Percentiles rank a stretch among this genome's conserved stretches.
These are phyloP conservation scores for Huso huso DNA, from an alignment of 2,797 vertebrate genomes.

Conservation along the genomic window DNA sequence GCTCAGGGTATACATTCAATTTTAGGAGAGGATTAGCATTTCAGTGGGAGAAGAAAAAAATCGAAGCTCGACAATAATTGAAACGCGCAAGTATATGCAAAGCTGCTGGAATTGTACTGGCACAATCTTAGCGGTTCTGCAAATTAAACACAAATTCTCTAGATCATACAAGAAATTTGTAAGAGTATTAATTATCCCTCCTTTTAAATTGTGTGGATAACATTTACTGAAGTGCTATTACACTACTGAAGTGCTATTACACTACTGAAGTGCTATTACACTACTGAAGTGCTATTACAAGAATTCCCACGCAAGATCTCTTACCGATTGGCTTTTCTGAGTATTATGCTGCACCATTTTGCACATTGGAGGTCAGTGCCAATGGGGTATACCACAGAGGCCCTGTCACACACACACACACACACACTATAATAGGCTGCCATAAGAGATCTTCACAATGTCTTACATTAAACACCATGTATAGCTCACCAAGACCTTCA, in stretches of 20 bases:
- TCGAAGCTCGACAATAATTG: neutral
- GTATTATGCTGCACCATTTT: neutral
- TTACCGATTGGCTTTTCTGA: slow-evolving; percentile 4
- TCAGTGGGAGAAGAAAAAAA: neutral
- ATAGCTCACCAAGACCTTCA: too few species aligned
- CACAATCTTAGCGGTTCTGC: neutral
- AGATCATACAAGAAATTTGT: neutral
- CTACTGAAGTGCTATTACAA: too few species aligned
- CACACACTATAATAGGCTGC: too few species aligned
- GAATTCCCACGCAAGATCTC: neutral
- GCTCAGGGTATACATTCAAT: neutral
- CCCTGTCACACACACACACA: too few species aligned
- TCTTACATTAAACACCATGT: too few species aligned
- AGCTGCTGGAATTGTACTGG: neutral
- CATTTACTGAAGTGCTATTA: neutral
- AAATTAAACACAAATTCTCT: neutral
- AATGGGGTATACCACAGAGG: neutral
- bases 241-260: too few species aligned
- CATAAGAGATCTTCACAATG: too few species aligned
- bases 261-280: too few species aligned
- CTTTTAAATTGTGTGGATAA: neutral
- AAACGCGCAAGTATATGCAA: neutral
- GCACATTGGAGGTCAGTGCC: neutral
- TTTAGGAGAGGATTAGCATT: neutral
- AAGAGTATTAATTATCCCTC: neutral